Conservation (phyloP, 2,113 vertebrate genomes). For the Serilophus lunatus region DNA sequence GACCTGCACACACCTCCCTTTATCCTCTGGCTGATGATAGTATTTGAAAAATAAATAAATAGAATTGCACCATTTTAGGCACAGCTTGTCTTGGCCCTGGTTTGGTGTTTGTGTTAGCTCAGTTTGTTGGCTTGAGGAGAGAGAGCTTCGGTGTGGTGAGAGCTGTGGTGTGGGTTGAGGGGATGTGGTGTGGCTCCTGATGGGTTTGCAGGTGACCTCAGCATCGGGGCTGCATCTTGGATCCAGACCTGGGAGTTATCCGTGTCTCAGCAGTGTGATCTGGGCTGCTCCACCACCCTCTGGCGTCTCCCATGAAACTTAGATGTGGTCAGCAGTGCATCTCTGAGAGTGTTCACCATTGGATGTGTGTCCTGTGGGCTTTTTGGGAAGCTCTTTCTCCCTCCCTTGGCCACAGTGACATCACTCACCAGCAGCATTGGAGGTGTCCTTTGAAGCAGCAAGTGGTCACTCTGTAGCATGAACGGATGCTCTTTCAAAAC, state of each 20-base stretch:
- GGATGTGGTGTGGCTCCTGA: fast-evolving
- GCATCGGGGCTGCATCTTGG: not conserved
- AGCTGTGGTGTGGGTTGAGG: not conserved
- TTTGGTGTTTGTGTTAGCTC: not conserved
- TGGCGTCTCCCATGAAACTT: fast-evolving
- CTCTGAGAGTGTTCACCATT: not conserved
- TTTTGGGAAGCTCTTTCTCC: not conserved
- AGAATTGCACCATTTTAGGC: not conserved
- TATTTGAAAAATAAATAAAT: not conserved
- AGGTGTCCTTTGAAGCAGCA: not conserved
- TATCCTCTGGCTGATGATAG: not conserved
- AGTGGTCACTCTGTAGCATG: fast-evolving
- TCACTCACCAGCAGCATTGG: fast-evolving
- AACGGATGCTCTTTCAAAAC: not conserved
- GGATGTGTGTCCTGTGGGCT: not conserved
- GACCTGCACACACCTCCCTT: not conserved
- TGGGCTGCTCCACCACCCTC: not conserved
- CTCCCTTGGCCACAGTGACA: not conserved
- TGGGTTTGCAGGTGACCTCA: not conserved
- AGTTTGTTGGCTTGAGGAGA: not conserved
- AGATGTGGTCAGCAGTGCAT: not conserved
- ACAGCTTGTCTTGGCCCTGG: not conserved
- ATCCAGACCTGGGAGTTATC: not conserved
- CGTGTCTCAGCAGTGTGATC: not conserved
- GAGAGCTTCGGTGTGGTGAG: fast-evolving